Evolutionary conservation across 2,113 vertebrate species (phyloP).

Genomic region (Neogale vison): DNA sequence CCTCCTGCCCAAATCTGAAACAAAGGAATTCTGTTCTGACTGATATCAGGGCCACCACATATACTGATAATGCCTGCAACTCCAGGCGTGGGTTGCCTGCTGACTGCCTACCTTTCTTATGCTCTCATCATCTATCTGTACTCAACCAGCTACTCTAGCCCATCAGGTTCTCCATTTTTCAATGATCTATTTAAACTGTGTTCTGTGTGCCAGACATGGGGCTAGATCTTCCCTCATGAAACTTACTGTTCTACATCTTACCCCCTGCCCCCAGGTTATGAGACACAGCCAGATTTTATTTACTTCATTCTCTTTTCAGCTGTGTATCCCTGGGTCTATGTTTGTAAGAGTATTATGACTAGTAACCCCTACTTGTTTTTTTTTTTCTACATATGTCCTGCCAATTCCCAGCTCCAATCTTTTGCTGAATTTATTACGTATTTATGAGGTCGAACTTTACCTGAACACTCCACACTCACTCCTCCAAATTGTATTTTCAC

Average conservation of each 20-base stretch:
- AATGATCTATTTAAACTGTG: not conserved
- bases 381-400: not conserved
- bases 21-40: not conserved
- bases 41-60: not conserved
- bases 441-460: not conserved
- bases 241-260: not conserved
- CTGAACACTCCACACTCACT: not conserved
- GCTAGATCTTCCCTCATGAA: not conserved
- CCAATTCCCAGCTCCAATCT: not conserved
- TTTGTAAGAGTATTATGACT: not conserved
- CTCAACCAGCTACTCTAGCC: not conserved
- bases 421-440: not conserved
- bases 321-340: not conserved
- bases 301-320: not conserved
- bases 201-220: not conserved
- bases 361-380: not conserved
- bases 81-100: not conserved
- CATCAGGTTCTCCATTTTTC: not conserved
- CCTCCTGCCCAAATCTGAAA: not conserved
- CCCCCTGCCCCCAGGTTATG: not conserved
- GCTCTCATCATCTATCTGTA: not conserved
- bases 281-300: not conserved
- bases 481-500: not conserved
- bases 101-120: not conserved
- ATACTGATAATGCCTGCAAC: not conserved